Percentiles rank a stretch among this genome's conserved stretches.
Conservation (phyloP, 2,113 vertebrate genomes). For the Petrocephalus microphthalmus region DNA sequence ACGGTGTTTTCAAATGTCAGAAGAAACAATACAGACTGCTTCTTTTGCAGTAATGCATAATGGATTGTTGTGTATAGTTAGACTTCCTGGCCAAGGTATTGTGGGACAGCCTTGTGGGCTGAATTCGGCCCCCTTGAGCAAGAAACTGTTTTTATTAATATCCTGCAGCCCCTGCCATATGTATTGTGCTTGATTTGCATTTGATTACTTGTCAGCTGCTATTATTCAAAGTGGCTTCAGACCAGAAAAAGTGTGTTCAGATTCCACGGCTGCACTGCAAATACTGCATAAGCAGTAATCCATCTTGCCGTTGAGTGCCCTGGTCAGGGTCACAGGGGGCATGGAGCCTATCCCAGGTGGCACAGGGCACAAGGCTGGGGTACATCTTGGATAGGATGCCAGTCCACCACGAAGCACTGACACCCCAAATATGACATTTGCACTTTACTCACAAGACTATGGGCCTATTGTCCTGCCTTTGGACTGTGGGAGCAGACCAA, state of each 20-base stretch:
- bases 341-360: too few relatives aligned
- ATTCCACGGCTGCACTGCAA: neutral
- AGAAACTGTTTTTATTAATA: conserved; percentile 6
- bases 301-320: neutral
- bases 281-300: neutral
- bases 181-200: neutral
- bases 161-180: neutral
- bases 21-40: neutral
- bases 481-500: neutral
- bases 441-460: neutral
- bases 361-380: neutral
- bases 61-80: conserved; percentile 8
- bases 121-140: conserved; percentile 3
- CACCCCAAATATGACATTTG: neutral
- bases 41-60: neutral
- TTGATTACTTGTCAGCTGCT: neutral
- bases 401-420: neutral
- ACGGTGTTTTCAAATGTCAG: conserved; percentile 14
- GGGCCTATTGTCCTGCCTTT: neutral
- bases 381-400: neutral
- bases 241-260: neutral
- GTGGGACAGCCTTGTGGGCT: neutral
- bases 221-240: neutral
- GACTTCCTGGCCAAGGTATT: neutral
- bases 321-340: neutral